Base-by-base conservation (phyloP, 2,113 vertebrate species). In the human (Homo sapiens) region DNA sequence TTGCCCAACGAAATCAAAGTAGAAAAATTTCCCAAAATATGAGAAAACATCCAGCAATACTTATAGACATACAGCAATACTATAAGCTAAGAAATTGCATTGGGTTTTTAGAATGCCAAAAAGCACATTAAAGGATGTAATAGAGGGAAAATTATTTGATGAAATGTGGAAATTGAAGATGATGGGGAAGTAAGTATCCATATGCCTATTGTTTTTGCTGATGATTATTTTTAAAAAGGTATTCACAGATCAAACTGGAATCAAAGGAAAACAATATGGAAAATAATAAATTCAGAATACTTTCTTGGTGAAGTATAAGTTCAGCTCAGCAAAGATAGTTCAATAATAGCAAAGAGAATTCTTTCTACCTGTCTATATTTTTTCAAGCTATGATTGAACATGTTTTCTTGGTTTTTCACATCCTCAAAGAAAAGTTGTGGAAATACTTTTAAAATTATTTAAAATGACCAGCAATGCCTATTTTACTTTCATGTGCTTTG, bases 331-430 rank as follows among this genome's bases (percentile, higher is more conserved):
- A 81, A 76, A 96, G 50, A 82, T 10, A 92, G 3, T 89, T 86
- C 3, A 50, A 14, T 48, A 87, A 75, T 12, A 92, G 14, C 66
- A 25, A 40, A 96, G 25, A 96, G 2, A 9, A 59, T 70, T 89
- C 3, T 22, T 92, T 90, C 4, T 48, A 30, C 23, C 22, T n/a
- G 22, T 75, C 48, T 3, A 73, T 55, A 93, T 95, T 93, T 85
- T 98, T 94, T 96, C 66, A 94, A 97, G 89, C 17, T 96, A 59
- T 90, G 96, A 88, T 96, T 92, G 96, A 97, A 89, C 90, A 68
- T 85, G 80, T 55, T 94, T 96, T 70, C 95, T 97, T 97, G 88
- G 90, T 96, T 97, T 98, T 98, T 98, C 97, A 95, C 59, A 97
- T 81, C 86, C 61, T 97, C 89, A 89, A 95, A 94, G 78, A 98